Conservation (phyloP, 2,113 vertebrate species). For the Benitochromis conjunctus region DNA sequence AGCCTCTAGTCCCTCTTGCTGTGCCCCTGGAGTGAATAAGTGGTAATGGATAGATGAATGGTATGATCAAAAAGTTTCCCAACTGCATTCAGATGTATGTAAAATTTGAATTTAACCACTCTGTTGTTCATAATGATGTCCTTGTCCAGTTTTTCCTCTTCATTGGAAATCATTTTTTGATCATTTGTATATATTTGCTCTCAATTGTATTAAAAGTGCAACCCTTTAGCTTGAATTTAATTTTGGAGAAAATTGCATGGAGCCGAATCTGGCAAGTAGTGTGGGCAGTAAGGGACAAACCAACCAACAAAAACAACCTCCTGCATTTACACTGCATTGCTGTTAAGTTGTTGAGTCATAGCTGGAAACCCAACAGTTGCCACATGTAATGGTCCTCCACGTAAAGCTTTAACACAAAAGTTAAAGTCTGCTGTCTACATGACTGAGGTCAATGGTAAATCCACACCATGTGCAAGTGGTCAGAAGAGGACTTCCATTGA, state of each 20-base stretch:
- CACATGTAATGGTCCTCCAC: not conserved
- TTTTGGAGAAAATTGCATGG: not conserved
- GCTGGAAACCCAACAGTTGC: not conserved
- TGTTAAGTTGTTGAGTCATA: not conserved
- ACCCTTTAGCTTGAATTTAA: not conserved
- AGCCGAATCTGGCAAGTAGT: not conserved
- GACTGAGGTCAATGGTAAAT: not conserved
- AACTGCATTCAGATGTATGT: not conserved
- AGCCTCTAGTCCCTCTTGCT: not conserved
- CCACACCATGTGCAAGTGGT: not conserved
- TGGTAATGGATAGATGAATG: not conserved
- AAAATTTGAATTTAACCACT: not conserved
- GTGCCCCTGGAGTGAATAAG: not conserved
- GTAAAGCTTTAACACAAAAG: not conserved
- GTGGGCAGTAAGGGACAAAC: not conserved
- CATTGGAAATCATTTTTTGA: not conserved
- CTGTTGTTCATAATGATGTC: not conserved
- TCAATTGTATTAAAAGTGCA: not conserved
- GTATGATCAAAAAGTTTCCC: not conserved
- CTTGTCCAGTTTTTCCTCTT: not conserved
- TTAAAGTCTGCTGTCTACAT: not conserved
- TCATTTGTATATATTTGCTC: not conserved
- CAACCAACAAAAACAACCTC: accelerated
- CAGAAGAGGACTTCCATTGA: not conserved
- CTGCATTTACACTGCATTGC: not conserved